Evolutionary conservation across 2,113 vertebrate genomes (phyloP), one percentile per base, ranked within the genome.

Genomic region (Thomomys bottae): DNA sequence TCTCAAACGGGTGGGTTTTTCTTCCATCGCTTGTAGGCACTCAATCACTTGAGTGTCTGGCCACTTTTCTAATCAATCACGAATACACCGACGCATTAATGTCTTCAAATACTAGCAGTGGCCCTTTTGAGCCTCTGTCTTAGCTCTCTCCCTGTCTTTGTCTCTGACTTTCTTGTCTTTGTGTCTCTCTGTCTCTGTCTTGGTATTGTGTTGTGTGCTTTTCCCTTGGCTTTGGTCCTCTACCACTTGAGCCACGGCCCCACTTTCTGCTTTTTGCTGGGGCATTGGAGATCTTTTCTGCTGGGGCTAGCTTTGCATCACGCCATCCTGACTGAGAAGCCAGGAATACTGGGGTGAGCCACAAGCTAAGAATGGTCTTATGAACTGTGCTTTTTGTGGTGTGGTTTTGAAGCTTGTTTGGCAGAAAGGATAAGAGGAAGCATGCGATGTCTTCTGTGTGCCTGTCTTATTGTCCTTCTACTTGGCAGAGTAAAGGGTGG

Each of bases 391-490:
- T 57, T 83, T 83, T 68, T 2, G 15, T 7, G 40, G 54, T n/a
- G 70, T 77, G 71, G 24, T 72, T 88, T 94, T 90, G 40, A 68
- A 84, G 24, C 24, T 87, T 68, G 70, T 80, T 70, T 54, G 63
- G 12, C 73, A 70, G 68, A 42, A 57, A 63, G 59, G 38, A 40
- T 71, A 68, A 85, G 57, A 64, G 32, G 28, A 66, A 72, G 21
- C 10, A 5, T 45, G 32, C 2, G 80, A 82, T 71, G 45, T 64
- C 32, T 49, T 70, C 49, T 59, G 10, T 77, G 67, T 36, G 64
- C 30, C 61, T 63, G 38, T 79, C 64, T 81, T 26, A 36, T 2
- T 30, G 42, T 17, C 20, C 40, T 71, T 49, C 18, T 28, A 12
- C 6, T 2, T 30, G 49, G 73, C 23, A 83, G 6, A 64, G 88